phyloP scores from a whole-genome alignment of 2,113 vertebrate genomes.

The Thymallus thymallus region DNA sequence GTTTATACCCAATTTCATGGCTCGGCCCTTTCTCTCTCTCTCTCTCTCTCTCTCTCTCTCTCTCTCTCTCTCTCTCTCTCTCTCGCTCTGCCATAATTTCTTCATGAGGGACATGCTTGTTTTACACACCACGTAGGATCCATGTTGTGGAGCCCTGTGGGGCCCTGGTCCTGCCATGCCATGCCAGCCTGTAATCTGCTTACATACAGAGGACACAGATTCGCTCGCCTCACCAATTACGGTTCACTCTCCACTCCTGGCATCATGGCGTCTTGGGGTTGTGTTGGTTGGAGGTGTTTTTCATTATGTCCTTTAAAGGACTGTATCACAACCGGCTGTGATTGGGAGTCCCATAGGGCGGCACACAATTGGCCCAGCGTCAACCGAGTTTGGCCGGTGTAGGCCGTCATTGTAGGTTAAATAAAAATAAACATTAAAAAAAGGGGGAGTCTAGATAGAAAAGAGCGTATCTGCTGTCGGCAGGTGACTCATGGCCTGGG shows the following conservation, averaged over 20 bases:
- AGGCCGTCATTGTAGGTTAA: too few relatives aligned
- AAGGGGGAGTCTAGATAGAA: slow-evolving; percentile 20
- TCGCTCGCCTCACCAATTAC: slow-evolving; percentile 55
- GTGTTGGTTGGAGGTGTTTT: slow-evolving; percentile 22
- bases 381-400: too few relatives aligned
- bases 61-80: slow-evolving; percentile 37
- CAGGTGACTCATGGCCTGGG: slow-evolving; percentile 50
- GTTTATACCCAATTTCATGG: slow-evolving; percentile 22
- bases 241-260: slow-evolving; percentile 54
- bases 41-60: slow-evolving; percentile 17
- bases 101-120: slow-evolving; percentile 68
- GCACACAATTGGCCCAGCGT: too few relatives aligned
- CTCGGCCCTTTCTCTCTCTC: slow-evolving; percentile 21
- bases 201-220: slow-evolving; percentile 53
- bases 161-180: slow-evolving; percentile 35
- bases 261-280: slow-evolving; percentile 41
- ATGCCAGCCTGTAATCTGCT: slow-evolving; percentile 65
- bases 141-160: slow-evolving; percentile 60
- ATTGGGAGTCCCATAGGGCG: too few relatives aligned
- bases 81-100: slow-evolving; percentile 61
- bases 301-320: slow-evolving; percentile 58
- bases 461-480: slow-evolving; percentile 32
- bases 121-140: slow-evolving; percentile 66
- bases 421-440: too few relatives aligned
- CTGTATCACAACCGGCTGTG: too few relatives aligned